Evolutionary conservation across 2,797 vertebrate genomes (phyloP).

Genomic region (Glossophaga mutica): DNA sequence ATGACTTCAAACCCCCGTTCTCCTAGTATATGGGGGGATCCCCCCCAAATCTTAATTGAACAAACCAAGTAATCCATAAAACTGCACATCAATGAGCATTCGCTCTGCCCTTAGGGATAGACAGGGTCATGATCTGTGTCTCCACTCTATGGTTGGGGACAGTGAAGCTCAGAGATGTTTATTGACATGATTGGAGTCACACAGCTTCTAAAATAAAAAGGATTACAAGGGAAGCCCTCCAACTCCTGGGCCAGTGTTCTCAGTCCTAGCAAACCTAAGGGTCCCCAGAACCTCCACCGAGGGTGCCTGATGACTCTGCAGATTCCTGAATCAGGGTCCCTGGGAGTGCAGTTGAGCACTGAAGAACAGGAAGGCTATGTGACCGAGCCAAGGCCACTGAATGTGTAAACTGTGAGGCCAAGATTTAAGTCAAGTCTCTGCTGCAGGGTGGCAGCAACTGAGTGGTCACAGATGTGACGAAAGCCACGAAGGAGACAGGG

Average conservation of each 20-base stretch:
- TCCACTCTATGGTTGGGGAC: neutral
- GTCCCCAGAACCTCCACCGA: neutral
- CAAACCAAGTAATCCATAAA: neutral
- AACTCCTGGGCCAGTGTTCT: neutral
- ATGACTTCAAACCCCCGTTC: neutral
- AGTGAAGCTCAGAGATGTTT: neutral
- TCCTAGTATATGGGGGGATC: neutral
- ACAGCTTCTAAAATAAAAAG: neutral
- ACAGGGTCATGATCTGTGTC: neutral
- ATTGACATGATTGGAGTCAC: neutral
- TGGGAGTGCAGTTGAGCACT: neutral
- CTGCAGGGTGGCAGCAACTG: accelerated
- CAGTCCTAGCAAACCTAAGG: neutral
- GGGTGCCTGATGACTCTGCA: neutral
- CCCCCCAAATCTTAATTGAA: neutral
- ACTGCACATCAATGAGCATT: neutral
- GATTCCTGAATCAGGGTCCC: neutral
- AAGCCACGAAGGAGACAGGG: neutral
- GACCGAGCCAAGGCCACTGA: neutral
- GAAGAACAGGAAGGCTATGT: neutral
- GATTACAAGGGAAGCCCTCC: neutral
- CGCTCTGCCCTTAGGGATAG: neutral
- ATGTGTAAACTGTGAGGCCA: neutral
- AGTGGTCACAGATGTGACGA: accelerated
- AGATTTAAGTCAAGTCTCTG: neutral